Conservation (phyloP, 2,797 vertebrate species). For the Melanogrammus aeglefinus region DNA sequence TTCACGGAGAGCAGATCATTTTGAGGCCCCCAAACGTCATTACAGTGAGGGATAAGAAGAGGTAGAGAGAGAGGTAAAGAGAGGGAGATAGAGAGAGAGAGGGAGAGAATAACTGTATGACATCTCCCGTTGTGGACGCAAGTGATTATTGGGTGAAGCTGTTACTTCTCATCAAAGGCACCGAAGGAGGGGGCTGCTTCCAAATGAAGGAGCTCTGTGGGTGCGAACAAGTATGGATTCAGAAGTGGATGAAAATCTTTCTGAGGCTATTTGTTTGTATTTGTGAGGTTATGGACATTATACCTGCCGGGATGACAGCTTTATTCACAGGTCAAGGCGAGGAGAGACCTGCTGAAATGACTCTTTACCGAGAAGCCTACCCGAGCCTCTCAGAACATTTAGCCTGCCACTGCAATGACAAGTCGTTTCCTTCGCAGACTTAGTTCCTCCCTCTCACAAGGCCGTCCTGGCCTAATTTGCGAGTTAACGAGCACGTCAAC, state of each 20-base stretch:
- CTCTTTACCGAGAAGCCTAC: constrained; percentile 51
- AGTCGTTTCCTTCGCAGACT: constrained; percentile 55
- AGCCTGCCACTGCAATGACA: constrained; percentile 33
- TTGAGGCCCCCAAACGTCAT: constrained; percentile 8
- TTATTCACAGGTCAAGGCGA: constrained; percentile 28
- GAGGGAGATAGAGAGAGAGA: not conserved
- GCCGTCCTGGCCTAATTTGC: constrained; percentile 74
- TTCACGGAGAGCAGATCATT: constrained; percentile 41
- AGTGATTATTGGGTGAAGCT: not conserved
- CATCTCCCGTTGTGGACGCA: not conserved
- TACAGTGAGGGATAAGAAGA: constrained; percentile 14
- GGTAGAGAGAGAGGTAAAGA: not conserved
- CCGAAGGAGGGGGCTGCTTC: constrained; percentile 36
- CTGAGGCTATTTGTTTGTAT: constrained; percentile 31
- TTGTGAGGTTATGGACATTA: constrained; percentile 23
- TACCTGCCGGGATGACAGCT: constrained; percentile 21
- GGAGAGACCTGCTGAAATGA: constrained; percentile 51
- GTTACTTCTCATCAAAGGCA: constrained; percentile 15
- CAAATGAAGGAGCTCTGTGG: constrained; percentile 12
- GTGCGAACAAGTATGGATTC: constrained; percentile 38
- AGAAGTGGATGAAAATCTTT: constrained; percentile 55
- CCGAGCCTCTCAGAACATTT: constrained; percentile 14
- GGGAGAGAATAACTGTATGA: not conserved
- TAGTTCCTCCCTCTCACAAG: constrained; percentile 56
- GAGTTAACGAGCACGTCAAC: constrained; percentile 72